A percentile compares a stretch with the other conserved stretches of the same genome.
phyloP scores from a whole-genome alignment of 2,797 vertebrate species.

The Limnodromus scolopaceus region DNA sequence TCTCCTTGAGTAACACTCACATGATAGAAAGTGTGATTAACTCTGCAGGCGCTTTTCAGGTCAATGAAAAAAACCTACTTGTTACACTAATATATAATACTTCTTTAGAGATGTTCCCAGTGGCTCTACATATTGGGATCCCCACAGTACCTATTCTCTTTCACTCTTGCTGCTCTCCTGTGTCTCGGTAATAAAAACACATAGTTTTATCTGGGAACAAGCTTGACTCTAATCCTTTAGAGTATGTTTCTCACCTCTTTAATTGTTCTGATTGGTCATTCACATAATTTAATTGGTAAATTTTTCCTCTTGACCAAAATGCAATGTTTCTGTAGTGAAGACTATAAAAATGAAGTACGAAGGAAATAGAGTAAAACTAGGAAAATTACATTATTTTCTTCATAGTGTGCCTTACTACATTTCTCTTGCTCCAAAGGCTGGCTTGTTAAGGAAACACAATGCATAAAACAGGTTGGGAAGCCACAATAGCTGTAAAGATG shows the following conservation, averaged over 20 bases:
- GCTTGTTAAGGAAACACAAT: not conserved
- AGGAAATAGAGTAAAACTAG: not conserved
- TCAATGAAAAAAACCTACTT: conserved; percentile 47
- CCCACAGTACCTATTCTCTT: conserved; percentile 5
- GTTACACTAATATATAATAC: conserved; percentile 49
- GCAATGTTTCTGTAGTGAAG: not conserved
- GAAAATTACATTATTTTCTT: not conserved
- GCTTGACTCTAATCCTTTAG: not conserved
- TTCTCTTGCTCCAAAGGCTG: not conserved
- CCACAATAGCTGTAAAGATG: not conserved
- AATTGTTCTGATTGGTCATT: conserved; percentile 14
- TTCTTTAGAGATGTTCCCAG: conserved; percentile 4
- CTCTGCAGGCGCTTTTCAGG: conserved; percentile 59
- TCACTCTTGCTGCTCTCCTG: not conserved
- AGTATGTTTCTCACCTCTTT: not conserved
- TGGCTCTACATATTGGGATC: not conserved
- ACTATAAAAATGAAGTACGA: not conserved
- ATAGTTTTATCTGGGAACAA: not conserved
- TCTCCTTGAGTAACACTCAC: conserved; percentile 55
- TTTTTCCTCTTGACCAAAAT: not conserved
- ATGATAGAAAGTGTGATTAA: conserved; percentile 62
- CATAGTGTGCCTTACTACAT: not conserved
- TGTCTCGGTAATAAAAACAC: not conserved
- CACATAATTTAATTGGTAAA: not conserved
- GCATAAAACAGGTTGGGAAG: not conserved